These are phyloP conservation scores for Caenorhabditis japonica DNA, from an alignment of 2,888 invertebrate genomes.

Conservation along the genomic window DNA sequence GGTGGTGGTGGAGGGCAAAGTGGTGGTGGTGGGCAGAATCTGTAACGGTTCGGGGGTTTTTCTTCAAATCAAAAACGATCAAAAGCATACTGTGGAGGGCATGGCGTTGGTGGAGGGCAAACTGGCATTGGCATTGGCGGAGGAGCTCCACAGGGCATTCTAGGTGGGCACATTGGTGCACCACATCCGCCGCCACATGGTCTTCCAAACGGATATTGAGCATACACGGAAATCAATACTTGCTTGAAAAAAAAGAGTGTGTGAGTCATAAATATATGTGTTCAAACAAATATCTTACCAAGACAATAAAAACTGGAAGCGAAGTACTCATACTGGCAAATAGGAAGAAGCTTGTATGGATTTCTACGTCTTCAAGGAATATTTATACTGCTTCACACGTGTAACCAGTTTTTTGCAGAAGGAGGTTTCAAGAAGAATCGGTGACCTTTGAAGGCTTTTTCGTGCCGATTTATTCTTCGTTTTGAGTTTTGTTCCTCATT, in stretches of 20 bases:
- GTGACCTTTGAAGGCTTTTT: constrained; percentile 45
- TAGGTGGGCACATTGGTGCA: constrained; percentile 47
- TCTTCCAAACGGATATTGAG: constrained; percentile 47
- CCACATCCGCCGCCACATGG: constrained; percentile 38
- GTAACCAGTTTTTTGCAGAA: constrained; percentile 39
- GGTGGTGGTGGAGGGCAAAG: constrained; percentile 67
- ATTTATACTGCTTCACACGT: constrained; percentile 50
- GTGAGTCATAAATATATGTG: background rate
- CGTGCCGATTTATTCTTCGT: constrained; percentile 36
- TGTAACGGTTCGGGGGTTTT: constrained; percentile 15
- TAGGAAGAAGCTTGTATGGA: constrained; percentile 12
- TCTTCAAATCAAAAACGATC: background rate
- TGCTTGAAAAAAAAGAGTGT: background rate
- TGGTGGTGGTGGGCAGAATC: constrained; percentile 67
- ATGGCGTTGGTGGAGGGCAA: constrained; percentile 68
- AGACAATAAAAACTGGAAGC: constrained; percentile 20
- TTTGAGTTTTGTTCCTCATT: constrained; percentile 30
- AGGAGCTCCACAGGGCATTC: constrained; percentile 50
- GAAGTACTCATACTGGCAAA: constrained; percentile 39
- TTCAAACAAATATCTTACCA: constrained; percentile 15
- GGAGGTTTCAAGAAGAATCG: constrained; percentile 28
- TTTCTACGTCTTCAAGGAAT: constrained; percentile 28
- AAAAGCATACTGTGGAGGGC: constrained; percentile 61
- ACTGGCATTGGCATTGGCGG: constrained; percentile 58
- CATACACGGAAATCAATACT: constrained; percentile 8